Conservation (phyloP, 2,888 invertebrate species). For the Portevinia maculata region DNA sequence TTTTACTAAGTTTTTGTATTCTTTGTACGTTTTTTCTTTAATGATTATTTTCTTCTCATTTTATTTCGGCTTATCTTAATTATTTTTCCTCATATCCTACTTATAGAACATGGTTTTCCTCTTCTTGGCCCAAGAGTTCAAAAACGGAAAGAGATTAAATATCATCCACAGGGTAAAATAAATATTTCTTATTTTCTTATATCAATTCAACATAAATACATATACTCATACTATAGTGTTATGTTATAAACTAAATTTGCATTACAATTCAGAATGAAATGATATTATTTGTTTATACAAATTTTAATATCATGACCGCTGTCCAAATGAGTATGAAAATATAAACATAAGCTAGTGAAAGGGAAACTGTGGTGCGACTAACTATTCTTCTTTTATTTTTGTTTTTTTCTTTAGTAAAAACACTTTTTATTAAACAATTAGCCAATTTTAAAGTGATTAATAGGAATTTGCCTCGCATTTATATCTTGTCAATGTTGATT, state of each 20-base stretch:
- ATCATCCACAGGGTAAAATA: constrained; percentile 81
- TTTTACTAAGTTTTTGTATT: constrained; percentile 43
- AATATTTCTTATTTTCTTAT: constrained; percentile 44
- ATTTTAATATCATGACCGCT: constrained; percentile 16
- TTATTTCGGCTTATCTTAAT: constrained; percentile 75
- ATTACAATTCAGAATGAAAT: constrained; percentile 16
- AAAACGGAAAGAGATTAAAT: constrained; percentile 83
- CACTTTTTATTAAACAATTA: neutral
- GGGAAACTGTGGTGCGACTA: constrained; percentile 53
- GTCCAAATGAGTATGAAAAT: constrained; percentile 15
- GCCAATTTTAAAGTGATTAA: neutral
- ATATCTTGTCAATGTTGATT: neutral
- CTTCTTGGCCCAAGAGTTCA: constrained; percentile 81
- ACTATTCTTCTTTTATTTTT: constrained; percentile 5
- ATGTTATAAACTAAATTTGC: constrained; percentile 14
- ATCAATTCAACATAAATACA: neutral
- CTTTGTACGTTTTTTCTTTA: constrained; percentile 28
- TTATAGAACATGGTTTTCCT: constrained; percentile 82
- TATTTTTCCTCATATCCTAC: constrained; percentile 76
- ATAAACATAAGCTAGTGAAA: constrained; percentile 51
- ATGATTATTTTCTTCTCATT: constrained; percentile 62
- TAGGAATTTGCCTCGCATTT: neutral
- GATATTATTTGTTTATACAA: constrained; percentile 18
- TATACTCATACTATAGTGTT: constrained; percentile 20
- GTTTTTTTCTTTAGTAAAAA: constrained; percentile 11